Evolutionary conservation across 1,140 invertebrate genomes (phyloP).

Genomic region (Aporrectodea caliginosa): DNA sequence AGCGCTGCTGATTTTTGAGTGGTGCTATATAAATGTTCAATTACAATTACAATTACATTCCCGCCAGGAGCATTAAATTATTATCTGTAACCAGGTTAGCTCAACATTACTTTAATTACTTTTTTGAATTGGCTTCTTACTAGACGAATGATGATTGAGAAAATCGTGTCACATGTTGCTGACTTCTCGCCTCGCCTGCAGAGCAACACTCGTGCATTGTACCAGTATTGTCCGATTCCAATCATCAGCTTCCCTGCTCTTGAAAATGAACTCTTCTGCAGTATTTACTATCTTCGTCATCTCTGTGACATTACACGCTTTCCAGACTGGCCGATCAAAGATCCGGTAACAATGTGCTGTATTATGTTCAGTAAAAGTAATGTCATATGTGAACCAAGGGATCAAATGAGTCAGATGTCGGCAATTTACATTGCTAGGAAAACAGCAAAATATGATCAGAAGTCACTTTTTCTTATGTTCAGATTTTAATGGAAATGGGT

Average conservation of each 20-base stretch:
- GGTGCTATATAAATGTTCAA: too few relatives aligned
- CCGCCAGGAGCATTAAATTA: too few relatives aligned
- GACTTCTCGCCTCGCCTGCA: slow-evolving; percentile 91
- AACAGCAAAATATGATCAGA: too few relatives aligned
- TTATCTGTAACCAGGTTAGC: not conserved
- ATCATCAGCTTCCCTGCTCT: slow-evolving; percentile 91
- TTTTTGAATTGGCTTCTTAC: slow-evolving; percentile 31
- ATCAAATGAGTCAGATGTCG: too few relatives aligned
- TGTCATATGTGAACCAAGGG: too few relatives aligned
- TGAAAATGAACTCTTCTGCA: slow-evolving; percentile 95
- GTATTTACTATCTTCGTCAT: slow-evolving; percentile 96
- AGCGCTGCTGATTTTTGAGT: too few relatives aligned
- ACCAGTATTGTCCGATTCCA: slow-evolving; percentile 95
- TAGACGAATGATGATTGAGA: slow-evolving; percentile 88
- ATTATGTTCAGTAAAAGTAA: too few relatives aligned
- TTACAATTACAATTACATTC: too few relatives aligned
- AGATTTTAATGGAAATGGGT: too few relatives aligned
- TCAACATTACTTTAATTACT: not conserved
- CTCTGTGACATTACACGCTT: slow-evolving; percentile 86
- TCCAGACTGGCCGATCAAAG: slow-evolving; percentile 93
- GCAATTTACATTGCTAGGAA: too few relatives aligned
- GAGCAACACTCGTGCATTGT: slow-evolving; percentile 89
- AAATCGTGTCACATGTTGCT: slow-evolving; percentile 90
- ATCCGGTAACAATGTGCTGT: too few relatives aligned
- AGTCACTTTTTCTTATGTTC: too few relatives aligned